These are phyloP conservation scores for Chitala chitala DNA, from an alignment of 2,113 vertebrate species.

Conservation along the genomic window DNA sequence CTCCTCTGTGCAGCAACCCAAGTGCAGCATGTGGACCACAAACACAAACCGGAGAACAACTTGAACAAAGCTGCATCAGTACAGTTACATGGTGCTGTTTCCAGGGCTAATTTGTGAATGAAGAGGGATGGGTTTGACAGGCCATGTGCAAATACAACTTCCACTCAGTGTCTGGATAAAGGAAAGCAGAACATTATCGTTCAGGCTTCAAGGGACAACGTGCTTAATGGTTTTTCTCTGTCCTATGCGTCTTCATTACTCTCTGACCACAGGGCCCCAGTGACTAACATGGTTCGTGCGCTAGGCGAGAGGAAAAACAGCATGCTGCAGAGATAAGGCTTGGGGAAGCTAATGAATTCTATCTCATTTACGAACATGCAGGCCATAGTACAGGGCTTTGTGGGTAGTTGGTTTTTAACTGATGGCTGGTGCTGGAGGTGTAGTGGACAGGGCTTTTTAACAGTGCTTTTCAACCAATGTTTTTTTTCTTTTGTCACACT, in stretches of 20 bases:
- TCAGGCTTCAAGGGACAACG: conserved; percentile 19
- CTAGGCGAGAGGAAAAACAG: conserved; percentile 21
- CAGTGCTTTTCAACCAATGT: not conserved
- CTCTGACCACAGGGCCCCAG: not conserved
- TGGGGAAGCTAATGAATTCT: conserved; percentile 38
- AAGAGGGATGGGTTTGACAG: not conserved
- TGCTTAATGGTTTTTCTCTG: conserved; percentile 19
- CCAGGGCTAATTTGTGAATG: not conserved
- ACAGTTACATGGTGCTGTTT: not conserved
- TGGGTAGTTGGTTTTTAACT: not conserved
- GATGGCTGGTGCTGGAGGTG: not conserved
- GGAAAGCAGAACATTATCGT: conserved; percentile 1
- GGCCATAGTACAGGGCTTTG: not conserved
- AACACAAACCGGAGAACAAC: not conserved
- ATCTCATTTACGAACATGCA: conserved; percentile 36
- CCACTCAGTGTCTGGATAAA: conserved; percentile 17
- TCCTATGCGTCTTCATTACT: conserved; percentile 7
- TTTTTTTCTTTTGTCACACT: too few species aligned
- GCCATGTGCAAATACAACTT: not conserved
- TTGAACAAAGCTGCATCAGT: not conserved
- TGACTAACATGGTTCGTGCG: too few species aligned
- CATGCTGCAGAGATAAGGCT: conserved; percentile 30
- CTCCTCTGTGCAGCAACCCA: too few species aligned
- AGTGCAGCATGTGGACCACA: too few species aligned
- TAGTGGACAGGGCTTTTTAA: not conserved